Percentiles rank a stretch among this genome's conserved stretches.
These are phyloP conservation scores for Bombus confusus DNA, from an alignment of 1,140 invertebrate genomes.

Conservation along the genomic window DNA sequence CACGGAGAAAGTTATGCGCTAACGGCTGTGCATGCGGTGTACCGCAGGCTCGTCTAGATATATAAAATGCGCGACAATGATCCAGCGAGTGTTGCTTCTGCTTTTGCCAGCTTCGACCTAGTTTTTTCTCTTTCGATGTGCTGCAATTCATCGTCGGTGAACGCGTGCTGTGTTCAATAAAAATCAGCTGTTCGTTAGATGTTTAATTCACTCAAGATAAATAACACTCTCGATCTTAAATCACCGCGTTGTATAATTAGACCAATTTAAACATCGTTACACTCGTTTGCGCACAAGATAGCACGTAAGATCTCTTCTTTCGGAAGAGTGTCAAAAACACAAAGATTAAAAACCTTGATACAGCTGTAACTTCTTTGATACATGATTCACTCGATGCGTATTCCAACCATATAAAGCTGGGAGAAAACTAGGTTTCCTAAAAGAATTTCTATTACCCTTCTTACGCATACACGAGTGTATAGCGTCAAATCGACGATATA, in stretches of 20 bases:
- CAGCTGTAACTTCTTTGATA: too few species aligned
- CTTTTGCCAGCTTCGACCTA: slow-evolving; percentile 36
- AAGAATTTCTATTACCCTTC: not conserved
- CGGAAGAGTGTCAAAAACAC: too few species aligned
- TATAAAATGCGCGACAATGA: slow-evolving; percentile 63
- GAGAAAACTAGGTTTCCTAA: not conserved
- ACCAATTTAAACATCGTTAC: not conserved
- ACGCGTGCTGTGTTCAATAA: not conserved
- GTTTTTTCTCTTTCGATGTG: slow-evolving; percentile 32
- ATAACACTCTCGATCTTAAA: slow-evolving; percentile 57
- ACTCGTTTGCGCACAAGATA: not conserved
- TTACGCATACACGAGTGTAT: not conserved
- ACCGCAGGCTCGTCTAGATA: slow-evolving; percentile 53
- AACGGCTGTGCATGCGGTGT: slow-evolving; percentile 41
- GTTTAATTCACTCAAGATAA: not conserved
- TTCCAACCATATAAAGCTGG: too few species aligned
- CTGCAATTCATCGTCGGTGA: not conserved
- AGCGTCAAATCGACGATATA: too few species aligned
- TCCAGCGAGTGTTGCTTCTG: slow-evolving; percentile 42
- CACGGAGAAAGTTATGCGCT: slow-evolving; percentile 70
- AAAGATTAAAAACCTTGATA: too few species aligned
- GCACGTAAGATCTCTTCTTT: not conserved
- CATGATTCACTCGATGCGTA: too few species aligned
- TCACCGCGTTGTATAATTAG: slow-evolving; percentile 1
- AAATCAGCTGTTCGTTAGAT: not conserved